Percentiles rank a stretch among this genome's conserved stretches.
Evolutionary conservation across 2,113 vertebrate species (phyloP).

Genomic region (Micromys minutus): DNA sequence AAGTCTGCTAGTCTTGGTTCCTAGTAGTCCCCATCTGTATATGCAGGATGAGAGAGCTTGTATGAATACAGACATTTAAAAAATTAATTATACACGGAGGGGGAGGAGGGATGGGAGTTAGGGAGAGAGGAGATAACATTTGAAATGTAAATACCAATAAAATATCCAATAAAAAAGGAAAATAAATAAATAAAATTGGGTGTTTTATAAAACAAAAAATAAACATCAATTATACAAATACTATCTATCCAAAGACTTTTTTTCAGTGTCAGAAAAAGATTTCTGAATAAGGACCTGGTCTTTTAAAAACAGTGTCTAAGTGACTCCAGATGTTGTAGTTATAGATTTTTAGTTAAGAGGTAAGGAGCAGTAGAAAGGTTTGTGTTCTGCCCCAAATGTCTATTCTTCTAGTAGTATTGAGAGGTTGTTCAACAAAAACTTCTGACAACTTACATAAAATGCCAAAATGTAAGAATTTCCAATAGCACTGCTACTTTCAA

Average conservation of each 20-base stretch:
- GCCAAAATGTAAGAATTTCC: constrained; percentile 44
- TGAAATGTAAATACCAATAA: too few species aligned
- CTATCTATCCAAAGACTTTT: constrained; percentile 39
- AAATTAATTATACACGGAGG: too few species aligned
- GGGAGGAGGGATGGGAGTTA: too few species aligned
- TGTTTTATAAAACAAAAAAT: too few species aligned
- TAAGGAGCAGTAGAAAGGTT: constrained; percentile 42
- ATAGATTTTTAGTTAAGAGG: constrained; percentile 39
- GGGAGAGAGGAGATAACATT: too few species aligned
- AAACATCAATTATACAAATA: background rate
- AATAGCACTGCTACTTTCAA: constrained; percentile 34
- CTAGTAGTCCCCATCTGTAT: background rate
- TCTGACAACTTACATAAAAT: constrained; percentile 42
- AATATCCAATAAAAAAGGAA: too few species aligned
- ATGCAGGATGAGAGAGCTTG: background rate
- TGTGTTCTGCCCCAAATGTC: constrained; percentile 33
- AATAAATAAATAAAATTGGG: too few species aligned
- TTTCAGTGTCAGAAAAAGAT: constrained; percentile 52
- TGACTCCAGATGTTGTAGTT: constrained; percentile 59
- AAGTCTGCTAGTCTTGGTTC: background rate
- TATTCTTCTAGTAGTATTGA: constrained; percentile 45
- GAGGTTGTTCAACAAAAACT: constrained; percentile 56
- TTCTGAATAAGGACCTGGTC: constrained; percentile 47
- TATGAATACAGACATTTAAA: constrained; percentile 57
- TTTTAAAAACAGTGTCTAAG: constrained; percentile 63